These are phyloP conservation scores for Bolinopsis microptera DNA, from an alignment of 37 sponge, comb jelly and placozoan species.

Conservation along the genomic window DNA sequence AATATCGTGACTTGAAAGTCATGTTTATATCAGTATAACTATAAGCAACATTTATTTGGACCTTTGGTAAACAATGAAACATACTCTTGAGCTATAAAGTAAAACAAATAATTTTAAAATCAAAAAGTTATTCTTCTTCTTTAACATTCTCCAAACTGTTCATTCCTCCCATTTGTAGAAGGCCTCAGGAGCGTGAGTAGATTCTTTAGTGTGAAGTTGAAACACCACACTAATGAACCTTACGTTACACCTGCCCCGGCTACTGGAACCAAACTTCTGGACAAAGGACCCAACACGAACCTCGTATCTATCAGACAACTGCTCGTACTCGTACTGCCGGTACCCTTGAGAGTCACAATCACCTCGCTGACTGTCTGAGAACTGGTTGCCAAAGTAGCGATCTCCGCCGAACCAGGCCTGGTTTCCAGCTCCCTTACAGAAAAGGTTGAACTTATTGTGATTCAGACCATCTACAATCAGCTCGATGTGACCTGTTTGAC, in stretches of 20 bases:
- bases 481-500: not conserved
- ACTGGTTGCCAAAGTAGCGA: not conserved
- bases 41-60: too few species aligned
- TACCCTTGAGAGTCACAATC: not conserved
- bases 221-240: not conserved
- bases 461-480: not conserved
- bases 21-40: too few species aligned
- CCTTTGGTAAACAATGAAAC: too few species aligned
- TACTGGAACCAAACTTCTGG: not conserved
- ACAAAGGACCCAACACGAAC: not conserved
- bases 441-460: not conserved
- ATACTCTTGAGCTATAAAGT: too few species aligned
- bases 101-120: not conserved
- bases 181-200: not conserved
- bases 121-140: not conserved
- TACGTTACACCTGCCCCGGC: not conserved
- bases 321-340: not conserved
- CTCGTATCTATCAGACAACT: not conserved
- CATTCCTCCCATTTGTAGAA: not conserved
- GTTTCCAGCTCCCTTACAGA: not conserved
- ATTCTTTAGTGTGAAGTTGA: too few species aligned
- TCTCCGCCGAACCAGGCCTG: not conserved
- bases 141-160: too few species aligned
- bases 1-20: too few species aligned
- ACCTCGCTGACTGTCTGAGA: not conserved